Evolutionary conservation across 2,888 invertebrate species (phyloP).

Genomic region (Salticus scenicus): DNA sequence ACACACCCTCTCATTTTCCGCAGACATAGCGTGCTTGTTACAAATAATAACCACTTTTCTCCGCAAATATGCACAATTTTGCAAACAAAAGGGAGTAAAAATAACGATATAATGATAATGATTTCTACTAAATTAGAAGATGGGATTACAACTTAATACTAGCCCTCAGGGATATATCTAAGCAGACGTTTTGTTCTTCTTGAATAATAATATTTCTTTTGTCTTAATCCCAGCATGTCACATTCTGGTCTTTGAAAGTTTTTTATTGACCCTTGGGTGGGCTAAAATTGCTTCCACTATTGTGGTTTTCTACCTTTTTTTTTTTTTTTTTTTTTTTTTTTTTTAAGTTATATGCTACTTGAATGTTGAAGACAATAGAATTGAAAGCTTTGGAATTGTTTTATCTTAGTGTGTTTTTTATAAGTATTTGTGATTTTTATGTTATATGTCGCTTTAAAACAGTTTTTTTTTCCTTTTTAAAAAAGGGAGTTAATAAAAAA

Average conservation of each 20-base stretch:
- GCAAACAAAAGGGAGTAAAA: neutral
- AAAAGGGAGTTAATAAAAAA: too few species aligned
- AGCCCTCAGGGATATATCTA: conserved; percentile 35
- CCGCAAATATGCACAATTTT: neutral
- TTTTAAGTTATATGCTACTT: neutral
- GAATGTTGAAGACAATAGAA: neutral
- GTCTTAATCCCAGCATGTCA: conserved; percentile 54
- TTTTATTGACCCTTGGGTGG: conserved; percentile 35
- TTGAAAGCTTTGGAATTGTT: too few species aligned
- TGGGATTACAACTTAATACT: conserved; percentile 32
- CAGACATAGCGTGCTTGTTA: neutral
- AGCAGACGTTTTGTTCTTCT: conserved; percentile 19
- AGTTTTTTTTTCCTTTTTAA: too few species aligned
- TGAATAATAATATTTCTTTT: conserved; percentile 52
- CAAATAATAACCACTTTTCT: neutral
- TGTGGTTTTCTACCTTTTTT: too few species aligned
- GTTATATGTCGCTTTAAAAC: too few species aligned
- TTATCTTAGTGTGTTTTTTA: too few species aligned
- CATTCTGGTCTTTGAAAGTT: conserved; percentile 34
- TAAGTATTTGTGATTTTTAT: too few species aligned
- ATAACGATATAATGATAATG: conserved; percentile 23
- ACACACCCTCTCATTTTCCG: neutral
- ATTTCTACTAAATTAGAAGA: conserved; percentile 47
- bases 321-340: too few species aligned
- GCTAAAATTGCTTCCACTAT: conserved; percentile 24